phyloP scores from a whole-genome alignment of 2,888 invertebrate genomes.

The Tetramorium bicarinatum region DNA sequence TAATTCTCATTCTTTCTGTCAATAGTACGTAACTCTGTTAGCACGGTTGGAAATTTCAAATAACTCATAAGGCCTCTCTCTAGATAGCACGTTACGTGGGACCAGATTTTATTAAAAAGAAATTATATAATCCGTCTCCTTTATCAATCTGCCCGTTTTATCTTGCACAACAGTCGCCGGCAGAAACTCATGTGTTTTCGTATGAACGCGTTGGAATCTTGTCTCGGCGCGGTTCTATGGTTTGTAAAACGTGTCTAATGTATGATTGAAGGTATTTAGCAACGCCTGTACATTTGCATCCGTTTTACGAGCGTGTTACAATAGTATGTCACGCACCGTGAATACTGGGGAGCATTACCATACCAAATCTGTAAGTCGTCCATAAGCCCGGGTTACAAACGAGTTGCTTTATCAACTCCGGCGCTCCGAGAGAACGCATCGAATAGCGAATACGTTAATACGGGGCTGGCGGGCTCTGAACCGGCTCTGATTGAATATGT shows the following conservation, averaged over 20 bases:
- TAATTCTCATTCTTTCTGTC: constrained; percentile 19
- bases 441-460: constrained; percentile 42
- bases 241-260: constrained; percentile 21
- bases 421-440: constrained; percentile 33
- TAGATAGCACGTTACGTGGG: background rate
- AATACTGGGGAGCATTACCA: constrained; percentile 43
- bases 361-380: constrained; percentile 8
- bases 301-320: constrained; percentile 45
- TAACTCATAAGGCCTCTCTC: background rate
- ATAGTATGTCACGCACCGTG: constrained; percentile 40
- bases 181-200: background rate
- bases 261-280: constrained; percentile 40
- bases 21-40: constrained; percentile 20
- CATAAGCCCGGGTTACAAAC: constrained; percentile 11
- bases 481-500: constrained; percentile 53
- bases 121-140: constrained; percentile 4
- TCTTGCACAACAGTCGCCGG: constrained; percentile 17
- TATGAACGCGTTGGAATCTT: constrained; percentile 26
- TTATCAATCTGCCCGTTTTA: constrained; percentile 15
- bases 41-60: constrained; percentile 12
- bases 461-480: constrained; percentile 30
- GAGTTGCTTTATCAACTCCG: constrained; percentile 36
- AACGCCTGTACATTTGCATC: constrained; percentile 37
- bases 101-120: background rate
- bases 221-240: constrained; percentile 31